A percentile compares a stretch with the other conserved stretches of the same genome.
phyloP scores from a whole-genome alignment of 2,888 invertebrate species.

The Stenchaetothrips biformis region DNA sequence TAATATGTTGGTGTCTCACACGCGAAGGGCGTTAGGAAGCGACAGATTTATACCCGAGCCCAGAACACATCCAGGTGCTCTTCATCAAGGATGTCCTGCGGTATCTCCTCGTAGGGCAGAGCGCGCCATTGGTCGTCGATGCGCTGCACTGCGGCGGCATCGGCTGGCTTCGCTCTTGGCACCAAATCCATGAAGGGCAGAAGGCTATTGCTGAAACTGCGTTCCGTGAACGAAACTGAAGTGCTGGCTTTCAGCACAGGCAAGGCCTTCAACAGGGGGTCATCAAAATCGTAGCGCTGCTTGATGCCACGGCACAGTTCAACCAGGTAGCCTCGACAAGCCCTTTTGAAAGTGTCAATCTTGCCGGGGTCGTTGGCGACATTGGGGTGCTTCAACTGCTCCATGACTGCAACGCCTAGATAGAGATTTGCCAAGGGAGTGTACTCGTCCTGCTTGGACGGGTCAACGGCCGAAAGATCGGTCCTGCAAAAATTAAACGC shows the following conservation, averaged over 20 bases:
- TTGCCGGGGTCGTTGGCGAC: constrained; percentile 29
- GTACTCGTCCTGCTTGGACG: constrained; percentile 32
- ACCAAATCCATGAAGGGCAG: constrained; percentile 12
- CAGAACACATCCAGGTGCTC: constrained; percentile 36
- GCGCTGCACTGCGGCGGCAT: constrained; percentile 30
- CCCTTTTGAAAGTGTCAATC: constrained; percentile 33
- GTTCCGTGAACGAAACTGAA: constrained; percentile 14
- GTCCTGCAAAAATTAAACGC: neutral
- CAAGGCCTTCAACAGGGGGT: constrained; percentile 32
- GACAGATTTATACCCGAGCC: constrained; percentile 31
- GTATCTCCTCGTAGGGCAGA: constrained; percentile 31
- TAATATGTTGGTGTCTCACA: neutral
- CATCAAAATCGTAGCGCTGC: constrained; percentile 37
- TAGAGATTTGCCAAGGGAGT: constrained; percentile 34
- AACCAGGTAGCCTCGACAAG: constrained; percentile 35
- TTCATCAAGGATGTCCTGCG: constrained; percentile 33
- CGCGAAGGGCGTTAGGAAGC: neutral
- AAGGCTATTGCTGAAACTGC: neutral
- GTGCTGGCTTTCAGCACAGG: constrained; percentile 33
- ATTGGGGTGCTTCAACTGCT: constrained; percentile 33
- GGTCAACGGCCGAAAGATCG: constrained; percentile 30
- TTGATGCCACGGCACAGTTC: constrained; percentile 35
- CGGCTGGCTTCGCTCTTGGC: neutral
- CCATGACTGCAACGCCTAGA: constrained; percentile 32
- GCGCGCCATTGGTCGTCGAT: constrained; percentile 37